Evolutionary conservation across 2,888 invertebrate species (phyloP), one percentile per base, ranked within the genome.

Genomic region (Ophion costatus): DNA sequence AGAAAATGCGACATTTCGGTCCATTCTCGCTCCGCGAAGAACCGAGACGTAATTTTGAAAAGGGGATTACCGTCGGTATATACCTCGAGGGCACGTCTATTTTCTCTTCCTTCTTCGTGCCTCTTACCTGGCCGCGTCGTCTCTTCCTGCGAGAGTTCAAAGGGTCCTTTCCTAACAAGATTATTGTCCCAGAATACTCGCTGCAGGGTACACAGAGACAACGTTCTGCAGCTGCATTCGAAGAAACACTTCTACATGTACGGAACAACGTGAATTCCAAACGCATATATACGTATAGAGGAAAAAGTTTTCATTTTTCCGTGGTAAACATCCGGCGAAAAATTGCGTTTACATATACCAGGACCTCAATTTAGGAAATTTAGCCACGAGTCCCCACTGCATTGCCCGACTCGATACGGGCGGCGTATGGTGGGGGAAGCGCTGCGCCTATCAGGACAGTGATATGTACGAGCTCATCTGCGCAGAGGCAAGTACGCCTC

Each of bases 141-240:
- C 57, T 66, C 0, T 71, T 45, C 63, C 56, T 64, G 24, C 29
- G 14, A 3, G 9, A 6, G 67, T 66, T 61, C 78, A 38, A 33
- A 38, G 45, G 67, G 24, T 73, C 67, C 82, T 78, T 51, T 67
- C 61, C 82, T 78, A 82, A 78, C 77, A 63, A 74, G 82, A 82
- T 82, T 82, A 78, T 78, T 73, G 78, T 82, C 73, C 73, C n/a
- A 22, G 42, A 66, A 71, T 59, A 56, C 29, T 73, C 22, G 59
- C 59, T 17, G 20, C 9, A n/a, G 57, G 4, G 63, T 51, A 17
- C 14, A 24, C 17, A 61, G n/a, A 56, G 11, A 9, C 22, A 69
- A 45, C 22, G 29, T 10, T 64, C 64, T 17, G 66, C 81, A 61
- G 81, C 74, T 63, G 51, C 77, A 59, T 24, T 61, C 38, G 14